These are phyloP conservation scores for Sinodicranocentrus sp. DNA, from an alignment of 2,888 invertebrate genomes.

Conservation along the genomic window DNA sequence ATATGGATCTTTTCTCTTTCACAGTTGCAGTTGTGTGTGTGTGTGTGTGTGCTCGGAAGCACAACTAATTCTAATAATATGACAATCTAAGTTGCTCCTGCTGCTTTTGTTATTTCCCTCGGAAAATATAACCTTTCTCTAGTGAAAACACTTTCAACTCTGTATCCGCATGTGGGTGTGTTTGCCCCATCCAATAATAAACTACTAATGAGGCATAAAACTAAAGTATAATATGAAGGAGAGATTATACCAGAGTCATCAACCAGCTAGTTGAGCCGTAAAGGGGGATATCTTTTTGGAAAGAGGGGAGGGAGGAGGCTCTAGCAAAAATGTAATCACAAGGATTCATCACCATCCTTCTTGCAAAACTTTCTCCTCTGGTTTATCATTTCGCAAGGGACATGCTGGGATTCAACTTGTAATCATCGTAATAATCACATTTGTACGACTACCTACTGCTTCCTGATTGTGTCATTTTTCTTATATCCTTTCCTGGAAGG, in stretches of 20 bases:
- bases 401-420: slow-evolving; percentile 29
- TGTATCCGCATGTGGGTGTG: no score
- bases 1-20: no score
- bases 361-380: not conserved
- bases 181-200: not conserved
- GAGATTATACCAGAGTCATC: slow-evolving; percentile 22
- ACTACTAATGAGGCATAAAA: slow-evolving; percentile 51
- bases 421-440: slow-evolving; percentile 39
- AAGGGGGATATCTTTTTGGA: slow-evolving; percentile 2
- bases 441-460: slow-evolving; percentile 37
- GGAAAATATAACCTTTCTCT: not conserved
- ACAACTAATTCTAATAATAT: no score
- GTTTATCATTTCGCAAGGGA: not conserved
- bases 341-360: slow-evolving; percentile 33
- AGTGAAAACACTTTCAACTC: not conserved
- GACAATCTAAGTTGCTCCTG: no score
- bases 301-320: not conserved
- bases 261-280: not conserved
- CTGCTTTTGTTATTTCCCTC: slow-evolving; percentile 20
- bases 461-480: slow-evolving; percentile 36
- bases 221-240: slow-evolving; percentile 27
- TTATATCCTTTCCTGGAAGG: not conserved
- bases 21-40: no score
- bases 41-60: no score
- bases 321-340: slow-evolving; percentile 11